phyloP scores from a whole-genome alignment of 2,797 vertebrate genomes.

The Petrocephalus sullivani region DNA sequence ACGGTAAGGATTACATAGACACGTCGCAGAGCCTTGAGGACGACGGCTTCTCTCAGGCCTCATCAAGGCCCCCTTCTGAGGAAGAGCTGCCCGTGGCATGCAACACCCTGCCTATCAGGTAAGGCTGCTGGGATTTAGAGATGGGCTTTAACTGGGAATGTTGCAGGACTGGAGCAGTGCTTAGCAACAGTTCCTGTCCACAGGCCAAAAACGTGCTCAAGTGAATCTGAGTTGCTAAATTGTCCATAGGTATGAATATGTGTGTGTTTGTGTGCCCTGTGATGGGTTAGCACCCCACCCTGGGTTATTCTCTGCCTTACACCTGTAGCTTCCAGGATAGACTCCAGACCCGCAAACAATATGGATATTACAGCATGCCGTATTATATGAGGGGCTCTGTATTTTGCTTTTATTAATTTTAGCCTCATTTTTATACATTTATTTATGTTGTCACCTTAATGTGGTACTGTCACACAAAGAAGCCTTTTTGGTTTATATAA shows the following conservation, averaged over 20 bases:
- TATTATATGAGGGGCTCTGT: not conserved
- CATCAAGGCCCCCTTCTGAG: slow-evolving; percentile 76
- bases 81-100: slow-evolving; percentile 73
- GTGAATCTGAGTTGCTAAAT: not conserved
- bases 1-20: slow-evolving; percentile 76
- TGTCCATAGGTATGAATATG: not conserved
- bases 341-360: not conserved
- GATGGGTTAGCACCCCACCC: no score
- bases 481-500: not conserved
- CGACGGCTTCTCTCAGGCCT: slow-evolving; percentile 83
- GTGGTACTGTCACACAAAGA: not conserved
- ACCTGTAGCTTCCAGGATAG: not conserved
- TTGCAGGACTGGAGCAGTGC: not conserved
- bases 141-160: no score
- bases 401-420: not conserved
- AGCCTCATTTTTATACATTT: not conserved
- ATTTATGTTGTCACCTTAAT: not conserved
- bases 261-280: not conserved
- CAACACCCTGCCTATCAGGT: slow-evolving; percentile 83
- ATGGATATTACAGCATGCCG: not conserved
- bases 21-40: slow-evolving; percentile 87
- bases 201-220: not conserved
- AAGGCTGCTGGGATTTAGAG: slow-evolving; percentile 19
- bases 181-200: not conserved
- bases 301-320: not conserved